Base-by-base conservation (phyloP, 2,888 invertebrate species). In the Lomographa bimaculata region DNA sequence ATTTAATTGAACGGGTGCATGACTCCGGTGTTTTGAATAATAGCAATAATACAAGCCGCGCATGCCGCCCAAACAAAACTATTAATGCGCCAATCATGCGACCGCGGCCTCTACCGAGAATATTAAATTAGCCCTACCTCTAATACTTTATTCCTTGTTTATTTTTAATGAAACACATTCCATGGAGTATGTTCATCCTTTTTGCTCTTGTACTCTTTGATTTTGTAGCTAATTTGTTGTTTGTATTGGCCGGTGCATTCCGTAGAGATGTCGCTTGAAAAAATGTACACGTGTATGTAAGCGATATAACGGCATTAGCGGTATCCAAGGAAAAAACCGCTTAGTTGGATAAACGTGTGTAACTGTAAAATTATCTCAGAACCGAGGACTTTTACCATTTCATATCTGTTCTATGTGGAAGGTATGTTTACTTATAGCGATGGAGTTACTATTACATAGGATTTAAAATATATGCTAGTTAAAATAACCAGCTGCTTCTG, bases 11-110 rank as follows among this genome's bases (percentile, higher is more conserved):
- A 69, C 70, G 67, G 68, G 74, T 68, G 74, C 76, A 80, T 78
- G 80, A 81, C 73, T 76, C 46, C 63, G 72, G 71, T 76, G 77
- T 81, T 86, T 79, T 83, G 74, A 77, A 78, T 82, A 81, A 75
- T 73, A 75, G 64, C 69, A 62, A 66, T 74, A 71, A 76, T 79
- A 64, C 68, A 71, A 65, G 7, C 76, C 74, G 64, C 77, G 75
- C 78, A 75, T 63, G 64, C 64, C 37, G 52, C 44, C 60, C 60
- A 64, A 70, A 76, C 68, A 60, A 62, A 67, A 68, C 60, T 61
- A 69, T 60, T 58, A 65, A 50, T 55, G 51, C 54, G 50, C 44
- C 49, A 48, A 54, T 51, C 44, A 48, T 41, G 40, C 30, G 19
- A 21, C 40, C 34, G 30, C 33, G 38, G 14, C 12, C 33, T 39